These are phyloP conservation scores for Chaetogeoica ovagalla DNA, from an alignment of 2,888 invertebrate genomes.

Conservation along the genomic window DNA sequence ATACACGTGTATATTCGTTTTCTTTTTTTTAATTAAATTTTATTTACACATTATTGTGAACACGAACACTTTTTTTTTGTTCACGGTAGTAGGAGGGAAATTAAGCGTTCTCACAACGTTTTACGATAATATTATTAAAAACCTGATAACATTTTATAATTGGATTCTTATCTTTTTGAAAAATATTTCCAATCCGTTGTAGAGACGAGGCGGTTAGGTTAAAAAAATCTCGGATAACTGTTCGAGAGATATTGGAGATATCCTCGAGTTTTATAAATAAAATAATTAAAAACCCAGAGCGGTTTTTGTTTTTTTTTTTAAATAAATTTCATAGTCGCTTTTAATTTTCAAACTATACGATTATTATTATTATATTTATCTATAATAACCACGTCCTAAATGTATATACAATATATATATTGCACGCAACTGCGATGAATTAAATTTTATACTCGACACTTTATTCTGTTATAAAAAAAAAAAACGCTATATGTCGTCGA, in stretches of 20 bases:
- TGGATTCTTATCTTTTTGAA: not conserved
- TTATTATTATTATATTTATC: too few species aligned
- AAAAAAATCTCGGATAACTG: slow-evolving; percentile 12
- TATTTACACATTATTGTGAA: too few species aligned
- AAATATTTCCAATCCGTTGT: not conserved
- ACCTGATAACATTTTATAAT: not conserved
- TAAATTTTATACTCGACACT: not conserved
- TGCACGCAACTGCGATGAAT: not conserved
- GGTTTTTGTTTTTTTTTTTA: not conserved
- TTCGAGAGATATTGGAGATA: not conserved
- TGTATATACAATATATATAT: not conserved
- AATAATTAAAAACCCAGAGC: not conserved
- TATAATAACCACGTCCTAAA: not conserved
- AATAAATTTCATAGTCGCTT: too few species aligned
- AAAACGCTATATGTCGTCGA: not conserved
- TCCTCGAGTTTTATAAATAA: not conserved
- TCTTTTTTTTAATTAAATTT: too few species aligned
- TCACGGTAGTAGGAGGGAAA: too few species aligned
- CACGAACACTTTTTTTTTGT: too few species aligned
- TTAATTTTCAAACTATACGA: not conserved
- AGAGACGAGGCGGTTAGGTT: not conserved
- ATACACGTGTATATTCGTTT: too few species aligned
- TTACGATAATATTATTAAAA: too few species aligned
- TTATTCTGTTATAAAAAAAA: not conserved
- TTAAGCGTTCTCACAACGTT: too few species aligned